A percentile compares a stretch with the other conserved stretches of the same genome.
Conservation (phyloP, 2,888 invertebrate genomes). For the Diadegma fenestrale region DNA sequence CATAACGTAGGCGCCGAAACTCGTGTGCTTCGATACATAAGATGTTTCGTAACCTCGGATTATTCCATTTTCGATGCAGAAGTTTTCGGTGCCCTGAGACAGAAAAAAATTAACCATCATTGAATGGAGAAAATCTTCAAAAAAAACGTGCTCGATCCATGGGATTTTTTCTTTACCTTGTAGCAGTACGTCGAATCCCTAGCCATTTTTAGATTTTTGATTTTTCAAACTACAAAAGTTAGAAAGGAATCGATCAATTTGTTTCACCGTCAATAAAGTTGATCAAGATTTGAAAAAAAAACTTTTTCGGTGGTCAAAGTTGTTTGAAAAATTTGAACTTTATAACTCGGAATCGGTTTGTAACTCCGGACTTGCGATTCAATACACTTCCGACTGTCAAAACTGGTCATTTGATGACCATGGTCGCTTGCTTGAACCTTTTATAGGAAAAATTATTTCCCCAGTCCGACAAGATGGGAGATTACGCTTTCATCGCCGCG, state of each 20-base stretch:
- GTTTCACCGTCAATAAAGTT: too few species aligned
- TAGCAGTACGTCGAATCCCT: slow-evolving; percentile 54
- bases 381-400: not conserved
- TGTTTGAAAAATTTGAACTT: not conserved
- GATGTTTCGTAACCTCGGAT: slow-evolving; percentile 47
- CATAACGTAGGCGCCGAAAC: slow-evolving; percentile 69
- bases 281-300: not conserved
- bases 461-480: too few species aligned
- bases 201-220: slow-evolving; percentile 41
- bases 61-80: slow-evolving; percentile 64
- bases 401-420: not conserved
- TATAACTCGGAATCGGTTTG: too few species aligned
- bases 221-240: not conserved
- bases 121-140: not conserved
- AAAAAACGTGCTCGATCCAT: not conserved
- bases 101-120: not conserved
- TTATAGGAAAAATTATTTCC: slow-evolving; percentile 1
- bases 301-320: not conserved
- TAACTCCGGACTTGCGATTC: too few species aligned
- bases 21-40: slow-evolving; percentile 48
- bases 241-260: not conserved
- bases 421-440: not conserved
- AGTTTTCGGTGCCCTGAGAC: slow-evolving; percentile 46
- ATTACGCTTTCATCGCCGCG: too few species aligned
- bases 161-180: slow-evolving; percentile 36